Conservation (phyloP, 2,888 invertebrate genomes). For the Endomychus coccineus region DNA sequence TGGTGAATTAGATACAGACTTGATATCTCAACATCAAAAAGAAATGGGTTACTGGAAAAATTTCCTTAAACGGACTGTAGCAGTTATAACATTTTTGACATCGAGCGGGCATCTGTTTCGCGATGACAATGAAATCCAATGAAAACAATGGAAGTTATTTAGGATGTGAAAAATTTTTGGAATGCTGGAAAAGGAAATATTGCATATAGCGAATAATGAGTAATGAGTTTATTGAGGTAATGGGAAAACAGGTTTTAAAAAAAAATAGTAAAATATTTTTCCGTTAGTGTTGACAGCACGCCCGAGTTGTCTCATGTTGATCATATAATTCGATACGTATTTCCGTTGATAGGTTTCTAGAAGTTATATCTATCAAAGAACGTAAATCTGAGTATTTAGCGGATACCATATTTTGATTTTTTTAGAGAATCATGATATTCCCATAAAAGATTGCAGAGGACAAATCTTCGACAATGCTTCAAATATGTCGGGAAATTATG, state of each 20-base stretch:
- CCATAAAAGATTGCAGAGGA: slow-evolving; percentile 26
- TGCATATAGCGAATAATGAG: slow-evolving; percentile 28
- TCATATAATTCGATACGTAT: background rate
- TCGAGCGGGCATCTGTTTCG: slow-evolving; percentile 22
- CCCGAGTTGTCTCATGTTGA: slow-evolving; percentile 1
- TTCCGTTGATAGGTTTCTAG: slow-evolving; percentile 1
- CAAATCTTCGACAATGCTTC: slow-evolving; percentile 32
- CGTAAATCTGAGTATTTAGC: slow-evolving; percentile 31
- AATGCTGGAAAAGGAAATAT: slow-evolving; percentile 25
- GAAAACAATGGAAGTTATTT: slow-evolving; percentile 25
- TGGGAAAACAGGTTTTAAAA: slow-evolving; percentile 25
- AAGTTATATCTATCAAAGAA: slow-evolving; percentile 15
- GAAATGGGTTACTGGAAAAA: slow-evolving; percentile 19
- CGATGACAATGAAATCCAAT: slow-evolving; percentile 24
- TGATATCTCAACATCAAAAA: background rate
- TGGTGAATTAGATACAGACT: slow-evolving; percentile 1
- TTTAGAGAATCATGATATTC: slow-evolving; percentile 21
- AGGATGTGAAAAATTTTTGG: slow-evolving; percentile 21
- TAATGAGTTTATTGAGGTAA: slow-evolving; percentile 31
- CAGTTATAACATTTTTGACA: slow-evolving; percentile 4
- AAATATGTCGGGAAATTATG: slow-evolving; percentile 30
- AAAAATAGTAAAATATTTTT: no score
- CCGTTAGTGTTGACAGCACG: slow-evolving; percentile 1
- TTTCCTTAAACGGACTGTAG: slow-evolving; percentile 25
- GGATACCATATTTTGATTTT: slow-evolving; percentile 16